Evolutionary conservation across 2,888 invertebrate species (phyloP), one percentile per base, ranked within the genome.

Genomic region (Pyrgus malvae): DNA sequence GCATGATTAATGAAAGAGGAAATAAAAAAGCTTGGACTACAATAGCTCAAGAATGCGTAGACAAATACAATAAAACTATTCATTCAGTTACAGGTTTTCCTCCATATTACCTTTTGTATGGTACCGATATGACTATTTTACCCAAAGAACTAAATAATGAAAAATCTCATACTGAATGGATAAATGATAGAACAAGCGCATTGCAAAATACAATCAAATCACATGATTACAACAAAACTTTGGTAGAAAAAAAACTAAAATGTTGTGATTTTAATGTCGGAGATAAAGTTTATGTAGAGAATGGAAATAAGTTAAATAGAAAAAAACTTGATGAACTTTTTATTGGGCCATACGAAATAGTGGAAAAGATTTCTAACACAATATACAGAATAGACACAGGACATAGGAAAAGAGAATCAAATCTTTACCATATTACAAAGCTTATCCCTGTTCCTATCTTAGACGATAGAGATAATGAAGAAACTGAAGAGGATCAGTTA

Each of bases 11-110:
- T 51, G 67, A 69, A 59, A 46, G 48, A 9, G 41, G 57, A 0
- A 56, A 55, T 11, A 68, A 55, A 55, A 58, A 3, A 23, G 63
- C 69, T 11, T 71, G 68, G 69, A 66, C 69, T 33, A 72, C 68
- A 5, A 63, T 72, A 31, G 70, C 69, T 4, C 62, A 64, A 0
- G 33, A 66, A 33, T 72, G 68, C 60, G 58, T 63, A 9, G 7
- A 64, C 23, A 69, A 60, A 56, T 70, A 71, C 48, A 74, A 72
- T 54, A 57, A 69, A 37, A 71, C 72, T 2, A 58, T 62, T 17
- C 70, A 72, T 33, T 49, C 67, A n/a, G 62, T 72, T 0, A 72
- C 70, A 11, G 65, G 65, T 0, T 74, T 58, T 58, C n/a, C 72
- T 1, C 68, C 68, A 48, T 63, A 14, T 33, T 69, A 71, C 45